These are phyloP conservation scores for Nephrotoma flavescens DNA, from an alignment of 2,888 invertebrate genomes.

Conservation along the genomic window DNA sequence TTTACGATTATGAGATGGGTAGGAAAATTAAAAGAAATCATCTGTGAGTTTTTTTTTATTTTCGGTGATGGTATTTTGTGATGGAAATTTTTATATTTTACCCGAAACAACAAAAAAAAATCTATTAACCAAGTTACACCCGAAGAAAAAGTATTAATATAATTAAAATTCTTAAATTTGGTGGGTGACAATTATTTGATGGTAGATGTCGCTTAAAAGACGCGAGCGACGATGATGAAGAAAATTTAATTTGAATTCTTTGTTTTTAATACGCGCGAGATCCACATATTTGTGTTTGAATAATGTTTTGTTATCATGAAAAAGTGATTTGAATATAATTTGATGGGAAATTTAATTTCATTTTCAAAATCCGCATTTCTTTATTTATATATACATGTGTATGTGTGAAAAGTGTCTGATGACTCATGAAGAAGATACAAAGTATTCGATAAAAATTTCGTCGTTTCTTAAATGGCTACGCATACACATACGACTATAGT, in stretches of 20 bases:
- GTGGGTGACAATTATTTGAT: background rate
- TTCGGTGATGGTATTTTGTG: background rate
- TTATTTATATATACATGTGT: background rate
- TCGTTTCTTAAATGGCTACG: background rate
- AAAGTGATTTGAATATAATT: background rate
- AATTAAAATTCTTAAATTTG: background rate
- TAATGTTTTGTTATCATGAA: background rate
- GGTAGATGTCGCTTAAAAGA: background rate
- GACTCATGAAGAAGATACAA: background rate
- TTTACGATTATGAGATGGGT: background rate
- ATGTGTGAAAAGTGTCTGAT: background rate
- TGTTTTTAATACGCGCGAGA: background rate
- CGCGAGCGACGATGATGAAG: background rate
- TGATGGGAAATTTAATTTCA: background rate
- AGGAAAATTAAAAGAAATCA: background rate
- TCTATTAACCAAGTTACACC: background rate
- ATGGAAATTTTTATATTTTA: background rate
- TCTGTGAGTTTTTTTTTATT: background rate
- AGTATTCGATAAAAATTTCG: background rate
- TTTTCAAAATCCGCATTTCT: background rate
- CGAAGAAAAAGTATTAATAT: background rate
- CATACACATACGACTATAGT: background rate
- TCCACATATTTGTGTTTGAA: background rate
- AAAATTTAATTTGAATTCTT: background rate
- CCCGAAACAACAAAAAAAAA: background rate